Percentiles rank a stretch among this genome's conserved stretches.
phyloP scores from a whole-genome alignment of 2,888 invertebrate genomes.

The Drosophila mettleri region DNA sequence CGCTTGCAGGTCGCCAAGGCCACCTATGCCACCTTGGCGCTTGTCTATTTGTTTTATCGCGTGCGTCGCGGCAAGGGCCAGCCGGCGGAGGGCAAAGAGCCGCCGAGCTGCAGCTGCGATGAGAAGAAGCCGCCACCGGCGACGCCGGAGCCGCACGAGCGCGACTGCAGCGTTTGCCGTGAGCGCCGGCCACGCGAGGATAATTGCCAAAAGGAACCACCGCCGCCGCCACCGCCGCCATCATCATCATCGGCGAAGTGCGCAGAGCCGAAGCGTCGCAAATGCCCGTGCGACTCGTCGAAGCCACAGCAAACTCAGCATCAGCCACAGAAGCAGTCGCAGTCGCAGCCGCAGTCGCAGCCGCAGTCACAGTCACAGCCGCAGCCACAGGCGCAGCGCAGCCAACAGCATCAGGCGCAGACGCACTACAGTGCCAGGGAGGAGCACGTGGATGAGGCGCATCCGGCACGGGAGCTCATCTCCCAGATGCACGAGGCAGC shows the following conservation, averaged over 20 bases:
- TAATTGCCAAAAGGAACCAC: slow-evolving; percentile 38
- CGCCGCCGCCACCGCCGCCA: slow-evolving; percentile 31
- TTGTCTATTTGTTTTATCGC: slow-evolving; percentile 69
- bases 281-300: slow-evolving; percentile 58
- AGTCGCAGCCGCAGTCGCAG: background rate
- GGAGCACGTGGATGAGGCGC: slow-evolving; percentile 25
- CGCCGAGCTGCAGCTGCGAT: slow-evolving; percentile 42
- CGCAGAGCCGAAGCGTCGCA: slow-evolving; percentile 17
- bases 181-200: slow-evolving; percentile 36
- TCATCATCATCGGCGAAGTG: slow-evolving; percentile 6
- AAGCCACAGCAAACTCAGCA: slow-evolving; percentile 1
- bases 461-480: slow-evolving; percentile 51
- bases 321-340: background rate
- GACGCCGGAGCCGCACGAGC: slow-evolving; percentile 19
- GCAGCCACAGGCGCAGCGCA: background rate
- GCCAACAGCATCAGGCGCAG: background rate
- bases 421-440: background rate
- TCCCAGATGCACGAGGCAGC: slow-evolving; percentile 57
- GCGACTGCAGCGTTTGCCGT: slow-evolving; percentile 54
- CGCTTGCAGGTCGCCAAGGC: slow-evolving; percentile 68
- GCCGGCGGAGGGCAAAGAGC: slow-evolving; percentile 8
- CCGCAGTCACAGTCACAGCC: background rate
- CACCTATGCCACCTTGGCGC: slow-evolving; percentile 72
- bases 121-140: slow-evolving; percentile 12
- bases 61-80: slow-evolving; percentile 36